These are phyloP conservation scores for Gouania willdenowi DNA, from an alignment of 2,797 vertebrate genomes.

Conservation along the genomic window DNA sequence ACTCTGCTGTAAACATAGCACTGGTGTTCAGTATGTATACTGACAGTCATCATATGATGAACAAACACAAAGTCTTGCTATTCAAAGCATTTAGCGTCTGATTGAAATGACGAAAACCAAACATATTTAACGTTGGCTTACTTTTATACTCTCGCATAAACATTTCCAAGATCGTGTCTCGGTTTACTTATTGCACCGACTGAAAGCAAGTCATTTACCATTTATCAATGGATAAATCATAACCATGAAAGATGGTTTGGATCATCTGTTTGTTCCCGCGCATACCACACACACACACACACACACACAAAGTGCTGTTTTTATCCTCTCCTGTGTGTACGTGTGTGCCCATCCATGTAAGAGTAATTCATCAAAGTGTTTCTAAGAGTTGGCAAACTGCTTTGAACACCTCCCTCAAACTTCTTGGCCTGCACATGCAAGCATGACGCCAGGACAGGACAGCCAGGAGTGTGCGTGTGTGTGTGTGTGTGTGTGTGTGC, in stretches of 20 bases:
- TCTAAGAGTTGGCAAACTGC: conserved; percentile 33
- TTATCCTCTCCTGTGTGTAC: background rate
- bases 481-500: conserved; percentile 3
- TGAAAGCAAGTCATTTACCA: too few species aligned
- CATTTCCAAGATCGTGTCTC: conserved; percentile 3
- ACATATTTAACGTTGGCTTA: background rate
- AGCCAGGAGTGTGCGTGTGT: conserved; percentile 1
- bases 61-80: conserved; percentile 7
- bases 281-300: too few species aligned
- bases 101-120: background rate
- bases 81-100: conserved; percentile 1
- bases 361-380: conserved; percentile 27
- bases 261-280: too few species aligned
- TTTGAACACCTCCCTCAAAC: conserved; percentile 55
- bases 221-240: too few species aligned
- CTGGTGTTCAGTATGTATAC: conserved; percentile 11
- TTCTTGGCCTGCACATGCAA: conserved; percentile 23
- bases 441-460: conserved; percentile 6
- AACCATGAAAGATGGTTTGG: too few species aligned
- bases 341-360: conserved; percentile 15
- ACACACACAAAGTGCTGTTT: background rate
- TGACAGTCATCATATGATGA: conserved; percentile 13
- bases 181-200: too few species aligned
- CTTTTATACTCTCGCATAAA: background rate
- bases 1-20: conserved; percentile 3